phyloP scores from a whole-genome alignment of 2,113 vertebrate genomes.

The Uropsilus gracilis region DNA sequence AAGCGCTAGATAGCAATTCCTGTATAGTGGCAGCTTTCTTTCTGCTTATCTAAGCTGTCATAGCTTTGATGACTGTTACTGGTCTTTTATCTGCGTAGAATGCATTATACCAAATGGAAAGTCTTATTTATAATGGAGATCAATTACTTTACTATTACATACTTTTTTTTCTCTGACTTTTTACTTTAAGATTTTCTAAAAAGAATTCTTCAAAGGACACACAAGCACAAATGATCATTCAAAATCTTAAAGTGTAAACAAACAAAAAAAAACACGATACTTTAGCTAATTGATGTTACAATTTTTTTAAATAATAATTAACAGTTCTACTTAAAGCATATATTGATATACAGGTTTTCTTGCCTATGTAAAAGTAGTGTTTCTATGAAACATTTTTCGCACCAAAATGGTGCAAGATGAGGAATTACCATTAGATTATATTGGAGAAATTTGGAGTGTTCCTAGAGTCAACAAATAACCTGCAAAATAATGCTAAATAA shows the following conservation, averaged over 20 bases:
- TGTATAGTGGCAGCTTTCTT: neutral
- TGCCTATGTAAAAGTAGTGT: neutral
- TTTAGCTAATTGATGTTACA: neutral
- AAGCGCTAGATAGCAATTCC: neutral
- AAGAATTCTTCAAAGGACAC: neutral
- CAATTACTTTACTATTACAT: neutral
- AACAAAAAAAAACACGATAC: neutral
- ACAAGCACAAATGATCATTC: neutral
- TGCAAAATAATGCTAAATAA: no score
- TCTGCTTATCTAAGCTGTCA: neutral
- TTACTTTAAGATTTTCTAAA: neutral
- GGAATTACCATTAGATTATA: neutral
- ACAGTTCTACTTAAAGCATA: neutral
- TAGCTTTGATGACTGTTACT: neutral
- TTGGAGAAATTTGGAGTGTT: no score
- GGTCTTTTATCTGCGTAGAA: neutral
- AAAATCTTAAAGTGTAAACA: conserved; percentile 13
- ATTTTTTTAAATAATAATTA: neutral
- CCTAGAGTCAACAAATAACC: no score
- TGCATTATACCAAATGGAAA: neutral
- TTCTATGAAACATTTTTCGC: neutral
- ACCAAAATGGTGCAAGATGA: neutral
- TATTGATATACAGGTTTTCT: neutral
- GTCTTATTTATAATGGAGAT: neutral
- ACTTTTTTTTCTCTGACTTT: no score